phyloP scores from a whole-genome alignment of 2,113 vertebrate species.

The Sitta europaea region DNA sequence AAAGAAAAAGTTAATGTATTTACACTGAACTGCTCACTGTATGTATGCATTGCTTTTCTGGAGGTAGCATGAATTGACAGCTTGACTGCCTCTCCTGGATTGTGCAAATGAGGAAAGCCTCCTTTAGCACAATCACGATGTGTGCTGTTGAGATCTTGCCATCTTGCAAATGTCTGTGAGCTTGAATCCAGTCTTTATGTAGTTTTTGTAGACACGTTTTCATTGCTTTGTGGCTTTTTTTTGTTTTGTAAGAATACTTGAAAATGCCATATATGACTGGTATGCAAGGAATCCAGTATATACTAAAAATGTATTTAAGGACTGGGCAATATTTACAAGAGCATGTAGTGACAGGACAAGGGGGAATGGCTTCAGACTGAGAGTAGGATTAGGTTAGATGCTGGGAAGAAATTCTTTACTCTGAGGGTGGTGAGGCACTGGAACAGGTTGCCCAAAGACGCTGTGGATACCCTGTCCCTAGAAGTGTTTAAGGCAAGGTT shows the following conservation, averaged over 20 bases:
- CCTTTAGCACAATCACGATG: neutral
- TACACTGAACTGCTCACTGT: neutral
- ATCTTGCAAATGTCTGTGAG: neutral
- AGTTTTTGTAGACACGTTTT: neutral
- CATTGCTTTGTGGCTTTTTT: fast-evolving
- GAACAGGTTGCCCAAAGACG: neutral
- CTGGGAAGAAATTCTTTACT: neutral
- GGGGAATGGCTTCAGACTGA: neutral
- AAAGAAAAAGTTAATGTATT: neutral
- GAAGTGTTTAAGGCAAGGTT: neutral
- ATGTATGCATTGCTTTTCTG: neutral
- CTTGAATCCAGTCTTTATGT: neutral
- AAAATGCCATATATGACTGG: neutral
- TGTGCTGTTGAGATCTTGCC: neutral
- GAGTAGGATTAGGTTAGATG: neutral
- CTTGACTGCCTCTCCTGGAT: neutral
- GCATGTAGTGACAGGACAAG: neutral
- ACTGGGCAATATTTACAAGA: neutral
- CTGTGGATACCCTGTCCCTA: neutral
- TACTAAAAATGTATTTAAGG: neutral
- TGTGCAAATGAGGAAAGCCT: neutral
- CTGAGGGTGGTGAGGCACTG: neutral
- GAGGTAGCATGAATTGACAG: neutral
- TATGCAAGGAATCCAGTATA: neutral
- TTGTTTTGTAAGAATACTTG: neutral